Evolutionary conservation across 37 sponge, comb jelly and placozoan genomes (phyloP), one percentile per base, ranked within the genome.

Genomic region (Theonella swinhoei): DNA sequence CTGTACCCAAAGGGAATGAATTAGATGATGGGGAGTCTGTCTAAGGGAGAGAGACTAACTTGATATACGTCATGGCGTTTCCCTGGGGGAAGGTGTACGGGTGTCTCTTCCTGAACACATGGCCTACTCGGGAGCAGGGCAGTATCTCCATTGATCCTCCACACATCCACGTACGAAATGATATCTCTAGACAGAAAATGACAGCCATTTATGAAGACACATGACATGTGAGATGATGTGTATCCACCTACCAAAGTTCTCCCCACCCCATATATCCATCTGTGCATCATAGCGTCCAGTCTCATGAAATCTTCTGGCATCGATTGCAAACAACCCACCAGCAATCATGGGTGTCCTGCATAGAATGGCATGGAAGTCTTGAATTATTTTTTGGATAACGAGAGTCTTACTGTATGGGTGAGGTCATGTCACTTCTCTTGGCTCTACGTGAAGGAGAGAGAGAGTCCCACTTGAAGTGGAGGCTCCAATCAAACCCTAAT

Each of bases 261-360:
- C 99, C 73, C 99, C 99, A 63, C 99, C 99, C 99, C 99, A 98
- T 59, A 98, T 96, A 63, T 98, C 99, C 99, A 98, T 98, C 37
- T 96, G 77, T 25, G 76, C 74, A 79, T 98, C 99, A 62, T 98
- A 98, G 3, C 67, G 80, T 22, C 99, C 99, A 42, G 75, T 78
- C 68, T 96, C 88, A 20, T 80, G 70, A 80, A 95, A 98, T 68
- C 95, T 86, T 32, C 83, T 29, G 83, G 68, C 90, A 38, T 88
- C 85, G 2, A 96, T 86, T 33, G 93, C 88, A 70, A 98, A 98
- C 74, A 98, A 89, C 0, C 99, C 99, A n/a, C 99, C 99, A 38
- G 99, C 99, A 39, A 98, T 98, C 99, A 98, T 98, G 2, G 99
- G 99, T 29, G 99, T 94, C 62, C 87, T 89, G 72, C 31, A 39